A percentile compares a stretch with the other conserved stretches of the same genome.
phyloP scores from a whole-genome alignment of 2,113 vertebrate genomes.

The Puntigrus tetrazona region DNA sequence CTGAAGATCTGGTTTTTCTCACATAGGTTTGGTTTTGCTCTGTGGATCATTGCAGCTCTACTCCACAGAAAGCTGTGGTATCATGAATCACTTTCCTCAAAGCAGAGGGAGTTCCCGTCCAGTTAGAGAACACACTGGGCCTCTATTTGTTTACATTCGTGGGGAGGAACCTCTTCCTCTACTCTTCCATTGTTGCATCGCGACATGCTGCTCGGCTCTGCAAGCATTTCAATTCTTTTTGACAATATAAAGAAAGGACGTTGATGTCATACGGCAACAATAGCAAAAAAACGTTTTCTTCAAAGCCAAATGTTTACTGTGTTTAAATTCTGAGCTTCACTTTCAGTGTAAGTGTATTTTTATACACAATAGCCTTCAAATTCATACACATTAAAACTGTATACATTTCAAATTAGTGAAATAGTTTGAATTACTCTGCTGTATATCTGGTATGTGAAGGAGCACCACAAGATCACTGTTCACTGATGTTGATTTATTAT shows the following conservation, averaged over 20 bases:
- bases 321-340: background rate
- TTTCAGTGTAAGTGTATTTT: background rate
- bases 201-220: conserved; percentile 23
- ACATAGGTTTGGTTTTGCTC: background rate
- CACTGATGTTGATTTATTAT: background rate
- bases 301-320: background rate
- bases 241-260: conserved; percentile 37
- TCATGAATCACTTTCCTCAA: conserved; percentile 13
- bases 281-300: background rate
- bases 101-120: conserved; percentile 33
- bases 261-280: conserved; percentile 25
- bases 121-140: conserved; percentile 10
- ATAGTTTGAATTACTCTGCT: background rate
- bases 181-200: conserved; percentile 27
- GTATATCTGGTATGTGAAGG: background rate
- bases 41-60: background rate
- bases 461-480: background rate
- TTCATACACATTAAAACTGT: background rate
- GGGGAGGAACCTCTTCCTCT: conserved; percentile 48
- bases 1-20: background rate
- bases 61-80: background rate
- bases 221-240: conserved; percentile 26
- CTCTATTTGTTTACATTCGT: conserved; percentile 34
- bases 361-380: background rate
- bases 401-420: background rate